These are phyloP conservation scores for Drosophila mimetica DNA, from an alignment of 2,888 invertebrate species.

Conservation along the genomic window DNA sequence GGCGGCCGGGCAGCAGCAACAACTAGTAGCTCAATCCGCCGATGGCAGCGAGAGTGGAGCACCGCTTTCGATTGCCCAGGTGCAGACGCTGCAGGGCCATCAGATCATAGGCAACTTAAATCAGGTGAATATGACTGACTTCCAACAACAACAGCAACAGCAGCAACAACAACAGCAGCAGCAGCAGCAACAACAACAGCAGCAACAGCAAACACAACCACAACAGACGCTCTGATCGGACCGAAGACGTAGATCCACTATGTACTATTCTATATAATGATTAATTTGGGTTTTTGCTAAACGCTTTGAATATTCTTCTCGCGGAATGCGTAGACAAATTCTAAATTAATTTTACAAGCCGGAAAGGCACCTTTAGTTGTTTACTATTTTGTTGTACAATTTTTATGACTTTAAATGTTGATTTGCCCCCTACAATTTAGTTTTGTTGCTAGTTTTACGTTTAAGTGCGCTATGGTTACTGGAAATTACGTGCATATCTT, in stretches of 20 bases:
- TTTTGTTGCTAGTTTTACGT: conserved; percentile 49
- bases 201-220: conserved; percentile 56
- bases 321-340: conserved; percentile 24
- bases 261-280: conserved; percentile 15
- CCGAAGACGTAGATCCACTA: conserved; percentile 36
- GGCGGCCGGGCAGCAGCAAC: conserved; percentile 69
- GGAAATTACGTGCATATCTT: conserved; percentile 49
- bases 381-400: conserved; percentile 64
- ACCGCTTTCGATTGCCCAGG: conserved; percentile 84
- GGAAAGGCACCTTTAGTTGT: conserved; percentile 37
- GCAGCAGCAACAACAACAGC: conserved; percentile 67
- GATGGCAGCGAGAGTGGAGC: conserved; percentile 84
- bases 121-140: conserved; percentile 85
- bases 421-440: conserved; percentile 54
- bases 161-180: conserved; percentile 57
- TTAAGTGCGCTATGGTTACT: conserved; percentile 70
- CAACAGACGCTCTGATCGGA: conserved; percentile 72
- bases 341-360: conserved; percentile 22
- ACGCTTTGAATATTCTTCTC: conserved; percentile 17
- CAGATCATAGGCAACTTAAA: conserved; percentile 84
- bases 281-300: conserved; percentile 22
- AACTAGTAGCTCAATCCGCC: conserved; percentile 83
- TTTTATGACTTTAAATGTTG: conserved; percentile 56
- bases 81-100: conserved; percentile 84
- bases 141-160: conserved; percentile 80